Percentiles rank a stretch among this genome's conserved stretches.
Conservation (phyloP, 1,140 invertebrate species). For the Drosophila albomicans region DNA sequence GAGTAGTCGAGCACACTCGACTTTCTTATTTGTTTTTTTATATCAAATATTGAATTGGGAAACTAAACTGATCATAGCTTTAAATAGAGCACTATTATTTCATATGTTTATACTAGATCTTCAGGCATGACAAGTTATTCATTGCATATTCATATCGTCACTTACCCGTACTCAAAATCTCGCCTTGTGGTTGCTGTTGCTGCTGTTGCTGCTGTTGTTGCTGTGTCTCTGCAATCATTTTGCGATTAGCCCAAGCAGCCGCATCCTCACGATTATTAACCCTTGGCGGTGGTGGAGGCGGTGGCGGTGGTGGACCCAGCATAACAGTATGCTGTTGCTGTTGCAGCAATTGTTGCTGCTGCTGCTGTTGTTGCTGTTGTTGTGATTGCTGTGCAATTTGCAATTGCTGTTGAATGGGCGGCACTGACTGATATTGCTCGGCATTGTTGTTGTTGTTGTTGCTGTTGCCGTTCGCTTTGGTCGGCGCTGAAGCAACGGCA, state of each 20-base stretch:
- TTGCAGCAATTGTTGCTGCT: conserved; percentile 41
- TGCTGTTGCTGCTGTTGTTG: conserved; percentile 30
- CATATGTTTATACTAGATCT: neutral
- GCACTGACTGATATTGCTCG: conserved; percentile 61
- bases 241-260: conserved; percentile 77
- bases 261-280: conserved; percentile 80
- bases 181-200: conserved; percentile 36
- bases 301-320: conserved; percentile 62
- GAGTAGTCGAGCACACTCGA: too few relatives aligned
- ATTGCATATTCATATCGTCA: neutral
- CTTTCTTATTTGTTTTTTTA: too few relatives aligned
- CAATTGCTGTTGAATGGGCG: conserved; percentile 62
- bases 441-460: conserved; percentile 45
- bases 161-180: conserved; percentile 50
- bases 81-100: too few relatives aligned
- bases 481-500: conserved; percentile 52
- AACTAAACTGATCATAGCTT: too few relatives aligned
- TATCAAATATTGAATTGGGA: too few relatives aligned
- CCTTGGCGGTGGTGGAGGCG: conserved; percentile 63
- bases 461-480: conserved; percentile 44
- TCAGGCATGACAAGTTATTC: neutral
- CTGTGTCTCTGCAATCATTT: conserved; percentile 65
- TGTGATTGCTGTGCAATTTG: conserved; percentile 46
- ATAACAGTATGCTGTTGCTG: conserved; percentile 58
- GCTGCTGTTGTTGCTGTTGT: conserved; percentile 43